phyloP scores from a whole-genome alignment of 2,888 invertebrate species.

The Pseudococcus viburni region DNA sequence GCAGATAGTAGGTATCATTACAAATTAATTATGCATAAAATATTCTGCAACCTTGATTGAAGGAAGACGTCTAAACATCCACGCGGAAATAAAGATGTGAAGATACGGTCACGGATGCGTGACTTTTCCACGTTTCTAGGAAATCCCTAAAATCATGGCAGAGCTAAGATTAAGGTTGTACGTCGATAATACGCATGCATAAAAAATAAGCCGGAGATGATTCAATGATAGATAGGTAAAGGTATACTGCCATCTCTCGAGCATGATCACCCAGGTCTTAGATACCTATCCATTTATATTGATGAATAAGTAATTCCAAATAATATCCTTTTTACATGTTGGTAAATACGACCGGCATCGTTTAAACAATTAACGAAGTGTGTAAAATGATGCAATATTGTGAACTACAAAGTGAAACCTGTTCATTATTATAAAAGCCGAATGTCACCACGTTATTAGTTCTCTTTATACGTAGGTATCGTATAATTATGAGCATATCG shows the following conservation, averaged over 20 bases:
- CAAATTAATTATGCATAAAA: slow-evolving; percentile 60
- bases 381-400: slow-evolving; percentile 48
- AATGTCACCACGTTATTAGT: slow-evolving; percentile 47
- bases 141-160: slow-evolving; percentile 52
- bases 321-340: background rate
- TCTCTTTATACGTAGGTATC: slow-evolving; percentile 23
- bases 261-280: background rate
- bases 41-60: slow-evolving; percentile 53
- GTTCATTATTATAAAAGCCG: slow-evolving; percentile 31
- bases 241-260: background rate
- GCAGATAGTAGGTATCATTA: slow-evolving; percentile 3
- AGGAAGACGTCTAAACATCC: slow-evolving; percentile 61
- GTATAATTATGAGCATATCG: background rate
- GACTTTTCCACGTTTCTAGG: slow-evolving; percentile 58
- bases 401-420: slow-evolving; percentile 28
- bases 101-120: slow-evolving; percentile 56
- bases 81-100: slow-evolving; percentile 48
- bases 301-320: background rate
- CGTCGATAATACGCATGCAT: background rate
- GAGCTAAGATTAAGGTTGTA: slow-evolving; percentile 23
- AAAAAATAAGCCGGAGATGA: background rate
- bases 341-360: slow-evolving; percentile 17
- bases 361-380: slow-evolving; percentile 48
- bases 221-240: background rate
- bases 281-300: background rate